phyloP scores from a whole-genome alignment of 2,888 invertebrate genomes.

The Drosophila cyrtoloma region DNA sequence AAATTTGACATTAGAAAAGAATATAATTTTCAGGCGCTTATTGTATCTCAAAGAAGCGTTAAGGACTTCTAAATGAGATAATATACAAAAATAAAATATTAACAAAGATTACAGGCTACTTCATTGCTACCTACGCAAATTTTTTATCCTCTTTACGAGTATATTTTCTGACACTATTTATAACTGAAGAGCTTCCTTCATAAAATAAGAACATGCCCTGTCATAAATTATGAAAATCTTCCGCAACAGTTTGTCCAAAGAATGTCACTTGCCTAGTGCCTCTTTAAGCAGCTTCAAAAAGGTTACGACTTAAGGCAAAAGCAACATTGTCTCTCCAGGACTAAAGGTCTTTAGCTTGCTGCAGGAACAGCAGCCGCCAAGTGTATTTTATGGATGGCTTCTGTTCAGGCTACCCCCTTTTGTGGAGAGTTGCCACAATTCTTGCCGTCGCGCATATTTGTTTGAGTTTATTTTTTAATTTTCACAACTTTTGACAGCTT shows the following conservation, averaged over 20 bases:
- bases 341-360: slow-evolving; percentile 2
- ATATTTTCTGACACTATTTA: background rate
- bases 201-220: background rate
- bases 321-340: background rate
- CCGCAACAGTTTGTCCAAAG: background rate
- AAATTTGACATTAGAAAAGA: background rate
- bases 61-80: background rate
- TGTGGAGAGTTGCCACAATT: slow-evolving; percentile 24
- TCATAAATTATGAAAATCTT: slow-evolving; percentile 9
- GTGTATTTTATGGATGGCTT: slow-evolving; percentile 30
- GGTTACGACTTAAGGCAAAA: background rate
- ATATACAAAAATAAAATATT: background rate
- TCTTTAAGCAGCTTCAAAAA: slow-evolving; percentile 10
- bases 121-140: background rate
- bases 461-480: slow-evolving; percentile 78
- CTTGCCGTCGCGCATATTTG: slow-evolving; percentile 69
- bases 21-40: background rate
- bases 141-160: slow-evolving; percentile 6
- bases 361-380: background rate
- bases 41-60: background rate
- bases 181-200: background rate
- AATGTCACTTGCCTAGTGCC: slow-evolving; percentile 4
- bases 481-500: slow-evolving; percentile 77
- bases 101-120: background rate
- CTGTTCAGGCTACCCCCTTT: slow-evolving; percentile 15